Conservation (phyloP, 2,113 vertebrate species). For the Dendrocopos noguchii region DNA sequence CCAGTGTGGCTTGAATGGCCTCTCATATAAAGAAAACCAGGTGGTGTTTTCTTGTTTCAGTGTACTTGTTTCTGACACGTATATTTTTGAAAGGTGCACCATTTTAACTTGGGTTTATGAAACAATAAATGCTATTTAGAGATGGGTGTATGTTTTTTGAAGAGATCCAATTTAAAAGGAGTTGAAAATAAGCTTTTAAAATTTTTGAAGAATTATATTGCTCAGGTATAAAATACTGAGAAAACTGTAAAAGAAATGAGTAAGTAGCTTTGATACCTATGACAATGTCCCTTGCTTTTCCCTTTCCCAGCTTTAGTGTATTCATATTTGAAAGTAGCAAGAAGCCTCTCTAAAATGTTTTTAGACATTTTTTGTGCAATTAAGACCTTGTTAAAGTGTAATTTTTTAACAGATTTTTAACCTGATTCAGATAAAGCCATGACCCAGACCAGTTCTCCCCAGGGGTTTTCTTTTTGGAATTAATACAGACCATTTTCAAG, state of each 20-base stretch:
- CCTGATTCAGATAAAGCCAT: background rate
- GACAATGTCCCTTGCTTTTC: background rate
- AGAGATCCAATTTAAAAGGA: background rate
- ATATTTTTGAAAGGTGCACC: background rate
- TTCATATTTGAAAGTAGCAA: background rate
- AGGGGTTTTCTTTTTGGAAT: background rate
- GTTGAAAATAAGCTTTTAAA: background rate
- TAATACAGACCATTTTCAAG: background rate
- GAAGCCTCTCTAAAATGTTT: background rate
- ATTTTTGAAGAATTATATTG: background rate
- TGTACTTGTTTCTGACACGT: background rate
- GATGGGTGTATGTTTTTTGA: background rate
- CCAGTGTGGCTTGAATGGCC: background rate
- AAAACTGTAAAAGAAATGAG: background rate
- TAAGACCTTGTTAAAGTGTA: background rate
- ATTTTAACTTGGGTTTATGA: background rate
- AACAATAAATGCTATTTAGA: background rate
- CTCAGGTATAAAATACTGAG: background rate
- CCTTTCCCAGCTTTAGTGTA: background rate
- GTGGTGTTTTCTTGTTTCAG: background rate
- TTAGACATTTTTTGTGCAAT: background rate
- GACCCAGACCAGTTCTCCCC: background rate
- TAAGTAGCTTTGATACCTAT: background rate
- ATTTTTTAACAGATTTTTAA: background rate
- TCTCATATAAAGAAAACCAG: background rate